A percentile compares a stretch with the other conserved stretches of the same genome.
These are phyloP conservation scores for Drepana arcuata DNA, from an alignment of 1,140 invertebrate species.

Conservation along the genomic window DNA sequence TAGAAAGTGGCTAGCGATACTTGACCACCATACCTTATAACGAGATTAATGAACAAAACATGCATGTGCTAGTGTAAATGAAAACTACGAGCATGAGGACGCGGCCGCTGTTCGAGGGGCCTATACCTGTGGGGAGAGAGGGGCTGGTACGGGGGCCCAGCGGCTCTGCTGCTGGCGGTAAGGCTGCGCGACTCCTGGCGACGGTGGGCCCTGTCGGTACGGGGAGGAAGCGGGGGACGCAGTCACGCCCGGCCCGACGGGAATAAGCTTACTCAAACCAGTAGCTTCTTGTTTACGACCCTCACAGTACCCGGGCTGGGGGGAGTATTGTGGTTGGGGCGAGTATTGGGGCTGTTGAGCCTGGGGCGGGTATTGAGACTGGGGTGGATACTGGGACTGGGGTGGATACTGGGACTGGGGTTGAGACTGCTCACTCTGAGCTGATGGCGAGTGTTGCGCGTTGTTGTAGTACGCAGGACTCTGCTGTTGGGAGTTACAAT, in stretches of 20 bases:
- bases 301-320: constrained; percentile 53
- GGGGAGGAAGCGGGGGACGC: constrained; percentile 19
- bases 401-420: constrained; percentile 47
- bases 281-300: constrained; percentile 42
- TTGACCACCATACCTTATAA: not conserved
- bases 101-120: constrained; percentile 9
- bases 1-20: no score
- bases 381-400: constrained; percentile 42
- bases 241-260: constrained; percentile 45
- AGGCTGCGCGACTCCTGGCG: constrained; percentile 48
- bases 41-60: constrained; percentile 5
- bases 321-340: constrained; percentile 37
- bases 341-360: constrained; percentile 41
- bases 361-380: constrained; percentile 25
- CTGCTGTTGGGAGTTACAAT: constrained; percentile 60
- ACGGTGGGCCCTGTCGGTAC: constrained; percentile 50
- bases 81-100: constrained; percentile 18
- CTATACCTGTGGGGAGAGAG: constrained; percentile 58
- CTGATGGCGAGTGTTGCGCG: constrained; percentile 55
- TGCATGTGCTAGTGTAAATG: constrained; percentile 15
- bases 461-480: constrained; percentile 57
- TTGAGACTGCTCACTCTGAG: constrained; percentile 28
- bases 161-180: constrained; percentile 54
- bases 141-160: constrained; percentile 60
- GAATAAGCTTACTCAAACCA: constrained; percentile 58